Base-by-base conservation (phyloP, 2,797 vertebrate species). In the Labeo calbasu region DNA sequence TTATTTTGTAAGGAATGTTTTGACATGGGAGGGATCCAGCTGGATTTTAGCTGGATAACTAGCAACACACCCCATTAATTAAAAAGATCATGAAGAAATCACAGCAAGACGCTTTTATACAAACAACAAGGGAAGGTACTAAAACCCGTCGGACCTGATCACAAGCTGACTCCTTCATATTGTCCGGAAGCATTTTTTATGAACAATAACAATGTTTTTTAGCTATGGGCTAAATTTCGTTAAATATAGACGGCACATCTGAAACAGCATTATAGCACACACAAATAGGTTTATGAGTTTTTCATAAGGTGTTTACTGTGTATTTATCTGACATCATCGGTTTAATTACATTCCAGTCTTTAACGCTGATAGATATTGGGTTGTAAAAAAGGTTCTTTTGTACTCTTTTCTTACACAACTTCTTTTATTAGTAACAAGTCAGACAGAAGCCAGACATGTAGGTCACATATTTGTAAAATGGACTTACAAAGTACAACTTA, bases 381-480 rank as follows among this genome's bases (percentile, higher is more conserved):
- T 32, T 23, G 48, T 73, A 86, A 88, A 81, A 90, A 90, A 80
- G 81, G 81, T 73, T 87, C 85, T 88, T 88, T 88, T 91, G 88
- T 92, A 92, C 87, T 77, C 69, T 70, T 21, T 51, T 85, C 84
- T 91, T 90, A 87, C 90, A 88, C 87, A 92, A 93, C 90, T 90
- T 11, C 12, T 28, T 68, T 63, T 63, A 70, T 46, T 36, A 23
- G 3, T 50, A 46, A 61, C 53, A 72, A 48, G 12, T 48, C 68
- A 80, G n/a, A 77, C n/a, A 79, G 46, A 83, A 32, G 17, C 46
- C 66, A 81, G 63, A 79, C 59, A 68, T 68, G 48, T 12, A 32
- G 40, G 25, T 32, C 3, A 15, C 14, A 48, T 19, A 23, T 43
- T 66, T 66, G 19, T 19, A 17, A 79, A 59, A 23, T 63, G 28